Evolutionary conservation across 2,113 vertebrate species (phyloP).

Genomic region (Dendropsophus ebraccatus): DNA sequence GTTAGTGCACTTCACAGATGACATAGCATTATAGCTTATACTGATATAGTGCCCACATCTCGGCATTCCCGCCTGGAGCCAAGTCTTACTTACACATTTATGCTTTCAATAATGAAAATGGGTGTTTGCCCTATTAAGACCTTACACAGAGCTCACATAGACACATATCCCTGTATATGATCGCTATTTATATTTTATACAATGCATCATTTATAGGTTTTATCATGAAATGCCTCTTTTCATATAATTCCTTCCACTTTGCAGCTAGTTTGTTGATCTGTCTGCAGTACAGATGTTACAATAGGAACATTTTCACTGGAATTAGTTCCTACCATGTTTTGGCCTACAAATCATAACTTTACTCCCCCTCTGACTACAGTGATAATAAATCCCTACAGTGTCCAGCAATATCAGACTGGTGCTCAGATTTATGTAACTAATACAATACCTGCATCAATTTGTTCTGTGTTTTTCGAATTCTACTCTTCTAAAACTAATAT

Average conservation of each 20-base stretch:
- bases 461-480: not conserved
- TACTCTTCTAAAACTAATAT: not conserved
- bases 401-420: not conserved
- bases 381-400: not conserved
- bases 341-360: not conserved
- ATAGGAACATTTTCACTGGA: not conserved
- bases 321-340: not conserved
- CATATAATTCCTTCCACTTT: no score
- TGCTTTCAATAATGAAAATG: no score
- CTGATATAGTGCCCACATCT: not conserved
- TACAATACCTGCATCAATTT: not conserved
- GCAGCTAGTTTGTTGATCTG: no score
- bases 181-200: no score
- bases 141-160: no score
- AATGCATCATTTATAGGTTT: no score
- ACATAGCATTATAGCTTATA: not conserved
- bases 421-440: not conserved
- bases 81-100: no score
- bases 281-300: no score
- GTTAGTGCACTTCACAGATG: not conserved
- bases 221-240: no score
- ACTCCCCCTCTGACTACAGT: not conserved
- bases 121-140: no score
- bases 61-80: no score
- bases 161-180: no score